These are phyloP conservation scores for Hecatera dysodea DNA, from an alignment of 2,888 invertebrate species.

Conservation along the genomic window DNA sequence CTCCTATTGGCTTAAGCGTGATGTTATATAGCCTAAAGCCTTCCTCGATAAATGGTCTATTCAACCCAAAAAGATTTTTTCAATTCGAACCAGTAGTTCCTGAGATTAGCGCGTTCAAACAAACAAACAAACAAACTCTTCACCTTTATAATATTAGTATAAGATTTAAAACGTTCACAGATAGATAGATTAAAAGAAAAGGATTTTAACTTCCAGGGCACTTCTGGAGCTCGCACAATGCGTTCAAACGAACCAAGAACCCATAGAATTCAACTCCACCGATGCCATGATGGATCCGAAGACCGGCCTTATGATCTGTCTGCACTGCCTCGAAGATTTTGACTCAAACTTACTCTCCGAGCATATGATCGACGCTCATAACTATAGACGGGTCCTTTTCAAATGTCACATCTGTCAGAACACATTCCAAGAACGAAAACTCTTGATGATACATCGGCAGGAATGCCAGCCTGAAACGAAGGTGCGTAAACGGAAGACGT, in stretches of 20 bases:
- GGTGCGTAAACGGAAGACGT: conserved; percentile 63
- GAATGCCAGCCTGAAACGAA: conserved; percentile 67
- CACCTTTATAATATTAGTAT: too few species aligned
- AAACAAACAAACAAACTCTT: not conserved
- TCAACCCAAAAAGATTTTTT: too few species aligned
- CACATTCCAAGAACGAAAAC: conserved; percentile 64
- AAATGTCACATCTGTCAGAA: conserved; percentile 70
- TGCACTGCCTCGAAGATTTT: conserved; percentile 72
- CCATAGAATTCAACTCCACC: conserved; percentile 69
- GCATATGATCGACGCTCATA: conserved; percentile 72
- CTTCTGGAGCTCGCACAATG: conserved; percentile 70
- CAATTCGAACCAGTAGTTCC: too few species aligned
- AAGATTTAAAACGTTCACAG: too few species aligned
- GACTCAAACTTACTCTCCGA: conserved; percentile 61
- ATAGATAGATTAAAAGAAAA: conserved; percentile 17
- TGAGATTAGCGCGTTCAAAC: too few species aligned
- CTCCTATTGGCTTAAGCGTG: too few species aligned
- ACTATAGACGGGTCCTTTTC: conserved; percentile 67
- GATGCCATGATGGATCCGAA: conserved; percentile 70
- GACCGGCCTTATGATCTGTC: conserved; percentile 69
- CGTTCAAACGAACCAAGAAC: conserved; percentile 69
- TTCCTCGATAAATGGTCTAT: too few species aligned
- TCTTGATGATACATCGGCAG: conserved; percentile 58
- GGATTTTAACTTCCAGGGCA: conserved; percentile 63
- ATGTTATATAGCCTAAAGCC: too few species aligned